Base-by-base conservation (phyloP, 2,113 vertebrate genomes). In the Perca flavescens region DNA sequence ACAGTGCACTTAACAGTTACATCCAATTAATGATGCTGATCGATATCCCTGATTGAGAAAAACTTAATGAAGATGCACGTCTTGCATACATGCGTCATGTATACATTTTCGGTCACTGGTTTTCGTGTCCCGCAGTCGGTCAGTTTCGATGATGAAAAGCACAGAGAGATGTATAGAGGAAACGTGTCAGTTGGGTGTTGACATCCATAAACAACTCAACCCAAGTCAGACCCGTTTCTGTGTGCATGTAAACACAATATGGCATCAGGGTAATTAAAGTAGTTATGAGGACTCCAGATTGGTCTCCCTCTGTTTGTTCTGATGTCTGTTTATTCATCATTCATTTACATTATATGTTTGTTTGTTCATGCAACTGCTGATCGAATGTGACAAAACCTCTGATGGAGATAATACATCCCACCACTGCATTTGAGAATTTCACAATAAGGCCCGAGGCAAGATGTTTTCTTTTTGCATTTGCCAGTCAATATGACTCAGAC, bases 171-270 rank as follows among this genome's bases (percentile, higher is more conserved):
- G 58, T 17, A 13, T 34, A 25, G 67, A 73, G 46, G 11, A 49
- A 19, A 82, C 7, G 1, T 47, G 25, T 79, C 47, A 50, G 54
- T 65, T 14, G 2, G 22, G 75, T 36, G 56, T 57, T 69, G 34
- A 58, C 49, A 57, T 61, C 1, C 71, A 61, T 73, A 56, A 84
- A 85, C 70, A 82, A n/a, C 21, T 54, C 10, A 61, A 15, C 13
- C 53, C 14, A 21, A 54, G 74, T 72, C 77, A 64, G 80, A 83
- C n/a, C 64, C 47, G 43, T 66, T 68, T 72, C 15, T 87, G 82
- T 76, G 69, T 82, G 31, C 62, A 85, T 83, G 65, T 85, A 85
- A 83, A 89, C 82, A 83, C 46, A 17, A 19, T 16, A 36, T 60
- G 70, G 79, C 62, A 6, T 83, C 57, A 28, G 62, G 36, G 71